Conservation (phyloP, 2,113 vertebrate genomes). For the Xenotilapia longispinis region DNA sequence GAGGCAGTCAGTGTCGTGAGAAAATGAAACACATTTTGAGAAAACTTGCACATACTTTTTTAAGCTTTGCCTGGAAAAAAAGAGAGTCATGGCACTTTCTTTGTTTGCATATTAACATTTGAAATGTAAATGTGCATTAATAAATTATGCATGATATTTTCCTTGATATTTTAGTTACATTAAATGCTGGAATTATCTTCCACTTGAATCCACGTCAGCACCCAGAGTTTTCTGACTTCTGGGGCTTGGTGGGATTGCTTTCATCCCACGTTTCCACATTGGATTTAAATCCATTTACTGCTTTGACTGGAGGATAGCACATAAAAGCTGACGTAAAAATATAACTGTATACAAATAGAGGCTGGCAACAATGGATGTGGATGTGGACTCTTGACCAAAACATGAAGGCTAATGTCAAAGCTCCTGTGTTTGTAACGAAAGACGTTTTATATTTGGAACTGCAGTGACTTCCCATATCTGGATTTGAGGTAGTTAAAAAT, state of each 20-base stretch:
- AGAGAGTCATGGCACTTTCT: not conserved
- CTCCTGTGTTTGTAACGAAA: not conserved
- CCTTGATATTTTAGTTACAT: slow-evolving; percentile 4
- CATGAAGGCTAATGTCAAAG: not conserved
- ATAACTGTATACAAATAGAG: slow-evolving; percentile 30
- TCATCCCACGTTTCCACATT: slow-evolving; percentile 55
- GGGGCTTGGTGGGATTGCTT: slow-evolving; percentile 41
- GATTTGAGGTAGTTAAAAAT: not conserved
- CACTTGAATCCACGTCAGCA: slow-evolving; percentile 6
- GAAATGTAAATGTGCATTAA: not conserved
- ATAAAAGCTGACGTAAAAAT: slow-evolving; percentile 18
- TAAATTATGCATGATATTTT: not conserved
- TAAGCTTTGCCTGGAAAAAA: not conserved
- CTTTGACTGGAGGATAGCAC: slow-evolving; percentile 19
- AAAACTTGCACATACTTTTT: not conserved
- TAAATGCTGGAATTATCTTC: not conserved
- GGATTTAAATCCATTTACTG: slow-evolving; percentile 57
- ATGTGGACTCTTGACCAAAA: not conserved
- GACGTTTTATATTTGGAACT: not conserved
- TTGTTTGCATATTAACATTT: not conserved
- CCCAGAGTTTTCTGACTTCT: slow-evolving; percentile 25
- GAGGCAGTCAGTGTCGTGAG: not conserved
- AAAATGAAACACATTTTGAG: not conserved
- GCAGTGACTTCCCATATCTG: not conserved
- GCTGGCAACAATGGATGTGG: not conserved